Percentiles rank a stretch among this genome's conserved stretches.
These are phyloP conservation scores for Alca torda DNA, from an alignment of 2,797 vertebrate species.

Conservation along the genomic window DNA sequence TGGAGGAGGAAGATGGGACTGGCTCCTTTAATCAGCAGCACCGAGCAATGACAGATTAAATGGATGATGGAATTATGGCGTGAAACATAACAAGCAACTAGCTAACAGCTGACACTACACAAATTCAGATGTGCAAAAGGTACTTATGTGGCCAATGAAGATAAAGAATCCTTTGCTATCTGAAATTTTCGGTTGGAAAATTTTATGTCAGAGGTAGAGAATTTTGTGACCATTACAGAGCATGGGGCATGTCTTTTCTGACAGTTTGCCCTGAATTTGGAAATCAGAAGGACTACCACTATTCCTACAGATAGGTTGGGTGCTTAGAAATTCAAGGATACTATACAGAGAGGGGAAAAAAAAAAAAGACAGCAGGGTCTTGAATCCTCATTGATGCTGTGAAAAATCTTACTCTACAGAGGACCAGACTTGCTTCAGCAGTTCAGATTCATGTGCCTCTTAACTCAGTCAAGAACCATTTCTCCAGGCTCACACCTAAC, in stretches of 20 bases:
- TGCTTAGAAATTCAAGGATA: background rate
- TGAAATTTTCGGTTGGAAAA: conserved; percentile 27
- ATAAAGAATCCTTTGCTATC: conserved; percentile 49
- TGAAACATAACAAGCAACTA: background rate
- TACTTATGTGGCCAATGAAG: conserved; percentile 12
- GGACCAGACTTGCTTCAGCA: background rate
- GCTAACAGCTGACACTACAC: conserved; percentile 17
- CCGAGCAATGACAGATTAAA: conserved; percentile 32
- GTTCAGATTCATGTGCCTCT: background rate
- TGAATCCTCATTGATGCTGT: background rate
- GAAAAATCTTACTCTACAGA: background rate
- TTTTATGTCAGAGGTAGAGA: conserved; percentile 16
- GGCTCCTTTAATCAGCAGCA: conserved; percentile 8
- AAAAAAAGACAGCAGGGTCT: background rate
- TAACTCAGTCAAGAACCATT: background rate
- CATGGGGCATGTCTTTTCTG: background rate
- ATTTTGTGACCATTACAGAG: background rate
- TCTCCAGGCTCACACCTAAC: background rate
- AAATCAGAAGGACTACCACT: background rate
- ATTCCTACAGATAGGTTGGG: background rate
- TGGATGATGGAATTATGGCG: conserved; percentile 45
- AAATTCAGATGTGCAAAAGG: conserved; percentile 36
- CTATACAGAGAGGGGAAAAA: fast-evolving
- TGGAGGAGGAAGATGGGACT: background rate
- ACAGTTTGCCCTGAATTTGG: background rate